Evolutionary conservation across 2,888 invertebrate species (phyloP).

Genomic region (Scaptomyza cyrtandrae): DNA sequence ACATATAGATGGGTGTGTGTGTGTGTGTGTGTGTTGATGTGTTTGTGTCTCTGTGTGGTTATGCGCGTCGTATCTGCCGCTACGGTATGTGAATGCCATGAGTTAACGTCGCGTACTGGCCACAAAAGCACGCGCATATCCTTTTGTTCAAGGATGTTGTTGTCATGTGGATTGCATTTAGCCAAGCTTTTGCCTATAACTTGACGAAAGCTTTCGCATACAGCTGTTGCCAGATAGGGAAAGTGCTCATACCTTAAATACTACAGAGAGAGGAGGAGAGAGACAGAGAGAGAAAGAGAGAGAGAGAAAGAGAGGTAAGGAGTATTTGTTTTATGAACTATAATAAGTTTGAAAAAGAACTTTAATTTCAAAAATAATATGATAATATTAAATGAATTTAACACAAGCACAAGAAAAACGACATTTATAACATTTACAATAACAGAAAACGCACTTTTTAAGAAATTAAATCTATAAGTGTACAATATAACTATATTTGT

Average conservation of each 20-base stretch:
- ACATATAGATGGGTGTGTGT: not conserved
- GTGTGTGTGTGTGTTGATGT: conserved; percentile 28
- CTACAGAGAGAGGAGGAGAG: not conserved
- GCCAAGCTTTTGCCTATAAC: conserved; percentile 55
- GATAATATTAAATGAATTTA: no score
- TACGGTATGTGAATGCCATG: conserved; percentile 70
- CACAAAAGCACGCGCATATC: conserved; percentile 63
- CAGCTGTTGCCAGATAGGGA: conserved; percentile 71
- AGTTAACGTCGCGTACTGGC: conserved; percentile 80
- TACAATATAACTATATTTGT: not conserved
- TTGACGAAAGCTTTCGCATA: conserved; percentile 64
- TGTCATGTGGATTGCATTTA: conserved; percentile 68
- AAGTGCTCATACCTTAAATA: conserved; percentile 30
- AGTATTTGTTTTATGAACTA: conserved; percentile 2
- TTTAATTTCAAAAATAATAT: not conserved
- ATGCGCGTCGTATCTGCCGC: conserved; percentile 40
- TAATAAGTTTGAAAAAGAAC: not conserved
- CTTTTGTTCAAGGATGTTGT: conserved; percentile 72
- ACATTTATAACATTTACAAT: no score
- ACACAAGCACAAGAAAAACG: no score
- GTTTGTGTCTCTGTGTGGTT: conserved; percentile 39
- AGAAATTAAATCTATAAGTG: not conserved
- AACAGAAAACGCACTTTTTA: no score
- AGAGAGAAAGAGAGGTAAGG: not conserved
- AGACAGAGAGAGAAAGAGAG: not conserved